Evolutionary conservation across 2,888 invertebrate species (phyloP), one percentile per base, ranked within the genome.

Genomic region (Clanis bilineata): DNA sequence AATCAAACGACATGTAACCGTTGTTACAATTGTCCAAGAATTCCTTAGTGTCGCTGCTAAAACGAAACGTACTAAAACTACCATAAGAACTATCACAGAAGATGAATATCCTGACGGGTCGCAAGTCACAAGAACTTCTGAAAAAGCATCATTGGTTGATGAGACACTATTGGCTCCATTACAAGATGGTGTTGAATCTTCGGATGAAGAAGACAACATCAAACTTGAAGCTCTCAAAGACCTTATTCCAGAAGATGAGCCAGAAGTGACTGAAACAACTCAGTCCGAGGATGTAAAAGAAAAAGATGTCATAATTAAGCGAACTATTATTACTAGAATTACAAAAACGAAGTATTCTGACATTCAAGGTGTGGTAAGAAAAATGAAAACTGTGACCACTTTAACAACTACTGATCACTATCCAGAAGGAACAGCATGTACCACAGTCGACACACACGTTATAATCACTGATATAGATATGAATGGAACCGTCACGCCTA

Each of bases 21-120:
- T 80, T 0, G 84, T 78, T 4, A 83, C 83, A 4, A 76, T 67
- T 4, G 78, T 70, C 61, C 83, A 88, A 68, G 73, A 77, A 59
- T 89, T 74, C 61, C 65, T 68, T 45, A 85, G 85, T 63, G 38
- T 39, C 23, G 32, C 25, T 12, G 64, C 70, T 12, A 79, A 79
- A 57, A 64, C 81, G 3, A 85, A 80, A 63, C 79, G 86, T 68
- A 77, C 78, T 12, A 88, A 86, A 72, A 86, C 77, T 9, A 87
- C 78, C n/a, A 73, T 82, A 0, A 83, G 70, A 63, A 90, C 85
- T 4, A 66, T 81, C 4, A 76, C 75, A 23, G 87, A 88, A 79
- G 92, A 92, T 68, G 83, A 85, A 72, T 76, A 86, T 66, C 87
- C 88, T 2, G 86, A 90, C 76, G 88, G 90, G 6, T 81, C 87